Conservation (phyloP, 2,797 vertebrate genomes). For the Lepus oiostolus region DNA sequence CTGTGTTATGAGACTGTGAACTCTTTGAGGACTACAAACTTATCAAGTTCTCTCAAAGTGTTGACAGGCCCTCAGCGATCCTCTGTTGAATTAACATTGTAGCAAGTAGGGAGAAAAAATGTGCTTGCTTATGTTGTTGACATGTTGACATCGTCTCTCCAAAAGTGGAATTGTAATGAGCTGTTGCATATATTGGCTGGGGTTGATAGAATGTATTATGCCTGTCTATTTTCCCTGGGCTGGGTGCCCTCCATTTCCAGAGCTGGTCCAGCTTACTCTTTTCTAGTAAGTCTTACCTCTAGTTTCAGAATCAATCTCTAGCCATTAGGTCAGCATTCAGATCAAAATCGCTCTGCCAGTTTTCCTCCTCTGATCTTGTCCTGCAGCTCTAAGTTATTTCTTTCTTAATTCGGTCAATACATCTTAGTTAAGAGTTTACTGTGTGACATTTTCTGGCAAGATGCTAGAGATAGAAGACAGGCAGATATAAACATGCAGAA, state of each 20-base stretch:
- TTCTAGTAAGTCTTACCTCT: not conserved
- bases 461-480: not conserved
- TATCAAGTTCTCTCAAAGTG: not conserved
- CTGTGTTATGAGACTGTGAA: not conserved
- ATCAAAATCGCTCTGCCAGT: not conserved
- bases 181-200: not conserved
- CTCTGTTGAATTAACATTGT: not conserved
- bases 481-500: too few relatives aligned
- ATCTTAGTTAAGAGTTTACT: not conserved
- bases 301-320: not conserved
- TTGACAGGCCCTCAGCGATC: not conserved
- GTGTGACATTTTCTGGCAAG: not conserved
- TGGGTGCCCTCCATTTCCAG: not conserved
- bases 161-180: not conserved
- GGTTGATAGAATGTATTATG: not conserved
- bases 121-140: not conserved
- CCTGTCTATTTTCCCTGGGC: not conserved
- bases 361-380: not conserved
- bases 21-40: not conserved
- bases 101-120: not conserved
- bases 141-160: not conserved
- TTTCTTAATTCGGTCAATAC: not conserved
- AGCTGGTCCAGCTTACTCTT: not conserved
- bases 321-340: not conserved
- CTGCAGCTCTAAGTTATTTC: not conserved